Evolutionary conservation across 2,888 invertebrate genomes (phyloP).

Genomic region (Coelopa pilipes): DNA sequence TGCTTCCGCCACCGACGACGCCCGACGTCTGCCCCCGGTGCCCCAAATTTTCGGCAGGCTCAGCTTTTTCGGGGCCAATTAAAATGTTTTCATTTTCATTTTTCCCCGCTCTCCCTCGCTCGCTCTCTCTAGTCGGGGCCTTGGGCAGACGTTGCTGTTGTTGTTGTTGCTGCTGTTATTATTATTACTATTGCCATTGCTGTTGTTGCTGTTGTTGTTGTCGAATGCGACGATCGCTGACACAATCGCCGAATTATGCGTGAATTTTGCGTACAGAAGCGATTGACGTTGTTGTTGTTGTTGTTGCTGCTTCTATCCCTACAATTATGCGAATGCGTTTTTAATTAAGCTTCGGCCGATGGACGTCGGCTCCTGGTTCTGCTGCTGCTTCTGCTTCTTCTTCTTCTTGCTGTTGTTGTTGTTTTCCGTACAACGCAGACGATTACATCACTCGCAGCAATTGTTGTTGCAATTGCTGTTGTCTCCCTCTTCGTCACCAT

Average conservation of each 20-base stretch:
- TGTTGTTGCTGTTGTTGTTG: conserved; percentile 18
- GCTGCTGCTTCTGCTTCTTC: too few species aligned
- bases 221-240: neutral
- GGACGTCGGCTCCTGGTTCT: too few species aligned
- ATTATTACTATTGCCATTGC: conserved; percentile 1
- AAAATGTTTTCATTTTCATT: neutral
- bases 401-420: neutral
- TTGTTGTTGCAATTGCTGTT: too few species aligned
- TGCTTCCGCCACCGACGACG: neutral
- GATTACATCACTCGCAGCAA: conserved; percentile 7
- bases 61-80: conserved; percentile 29
- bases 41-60: conserved; percentile 30
- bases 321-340: conserved; percentile 22
- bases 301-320: neutral
- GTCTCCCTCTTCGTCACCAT: too few species aligned
- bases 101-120: conserved; percentile 3
- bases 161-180: too few species aligned
- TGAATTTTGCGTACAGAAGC: conserved; percentile 22
- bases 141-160: neutral
- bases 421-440: neutral
- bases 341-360: neutral
- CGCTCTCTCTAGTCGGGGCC: conserved; percentile 1
- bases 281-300: conserved; percentile 17
- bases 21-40: conserved; percentile 40
- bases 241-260: conserved; percentile 10